These are phyloP conservation scores for Tapirus terrestris DNA, from an alignment of 2,113 vertebrate genomes.

Conservation along the genomic window DNA sequence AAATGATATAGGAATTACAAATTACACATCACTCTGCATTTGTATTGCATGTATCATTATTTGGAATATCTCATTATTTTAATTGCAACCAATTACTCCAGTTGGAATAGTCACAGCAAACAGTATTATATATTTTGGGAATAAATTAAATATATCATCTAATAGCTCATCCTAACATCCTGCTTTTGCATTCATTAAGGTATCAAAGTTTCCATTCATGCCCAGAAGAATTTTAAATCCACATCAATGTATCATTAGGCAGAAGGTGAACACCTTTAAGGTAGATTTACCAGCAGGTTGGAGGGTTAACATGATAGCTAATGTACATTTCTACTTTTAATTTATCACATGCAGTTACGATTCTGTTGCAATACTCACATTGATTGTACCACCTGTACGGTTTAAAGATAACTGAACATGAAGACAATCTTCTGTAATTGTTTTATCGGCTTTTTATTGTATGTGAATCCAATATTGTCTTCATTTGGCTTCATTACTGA, in stretches of 20 bases:
- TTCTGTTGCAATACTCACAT: rapidly evolving
- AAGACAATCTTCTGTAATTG: rapidly evolving
- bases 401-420: too few relatives aligned
- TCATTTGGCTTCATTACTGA: not conserved
- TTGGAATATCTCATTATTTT: constrained; percentile 68
- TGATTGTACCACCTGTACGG: rapidly evolving
- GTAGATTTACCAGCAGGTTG: not conserved
- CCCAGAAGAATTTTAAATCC: not conserved
- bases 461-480: not conserved
- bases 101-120: not conserved
- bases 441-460: not conserved
- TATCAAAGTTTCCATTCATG: not conserved
- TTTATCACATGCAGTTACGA: not conserved
- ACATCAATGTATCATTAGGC: not conserved
- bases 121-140: not conserved
- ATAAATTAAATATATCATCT: constrained; percentile 28
- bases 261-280: not conserved
- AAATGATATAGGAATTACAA: constrained; percentile 55
- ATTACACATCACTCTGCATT: not conserved
- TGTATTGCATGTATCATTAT: not conserved
- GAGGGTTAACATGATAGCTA: too few relatives aligned
- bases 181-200: not conserved
- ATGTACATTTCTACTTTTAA: not conserved
- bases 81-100: constrained; percentile 53
- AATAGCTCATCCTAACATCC: not conserved